Evolutionary conservation across 2,888 invertebrate species (phyloP), one percentile per base, ranked within the genome.

Genomic region (Polietes domitor): DNA sequence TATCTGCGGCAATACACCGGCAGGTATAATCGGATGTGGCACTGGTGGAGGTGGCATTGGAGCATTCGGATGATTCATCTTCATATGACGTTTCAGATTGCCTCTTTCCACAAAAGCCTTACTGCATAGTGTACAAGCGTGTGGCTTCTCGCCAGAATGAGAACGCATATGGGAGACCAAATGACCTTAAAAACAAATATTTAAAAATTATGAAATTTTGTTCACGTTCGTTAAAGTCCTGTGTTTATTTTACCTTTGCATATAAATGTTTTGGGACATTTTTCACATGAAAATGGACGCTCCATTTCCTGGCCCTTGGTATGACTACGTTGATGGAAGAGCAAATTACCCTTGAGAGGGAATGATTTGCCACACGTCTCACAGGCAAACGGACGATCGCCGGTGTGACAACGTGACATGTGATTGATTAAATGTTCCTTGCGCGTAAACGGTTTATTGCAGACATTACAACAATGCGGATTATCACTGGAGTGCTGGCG

Each of bases 401-500:
- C 95, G 87, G 95, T 94, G 93, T 97, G 95, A 77, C 92, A 92
- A 28, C 92, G 91, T 0, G 96, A 94, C 91, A 97, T 96, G 90
- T 97, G 97, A 92, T 96, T 96, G 86, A 96, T 96, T 86, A 97
- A 94, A 92, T 97, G 97, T 91, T 97, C 97, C 92, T 97, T 97
- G 85, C 97, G 94, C 1, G 97, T 97, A 92, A 97, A 97, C 50
- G 96, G 96, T 91, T 97, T 96, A 87, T 96, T 95, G 93, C 97
- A 97, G 92, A 95, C 96, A 88, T 96, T 95, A 91, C 97, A 97
- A 86, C 96, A 95, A 90, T 97, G 97, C 82, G 97, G 97, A 87
- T 97, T 96, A 92, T 97, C 97, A 88, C 97, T 97, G 61, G 97
- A 97, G 92, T 97, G 97, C 91, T 97, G 97, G 75, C 97, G 94